Base-by-base conservation (phyloP, 2,797 vertebrate species). In the Podarcis siculus region DNA sequence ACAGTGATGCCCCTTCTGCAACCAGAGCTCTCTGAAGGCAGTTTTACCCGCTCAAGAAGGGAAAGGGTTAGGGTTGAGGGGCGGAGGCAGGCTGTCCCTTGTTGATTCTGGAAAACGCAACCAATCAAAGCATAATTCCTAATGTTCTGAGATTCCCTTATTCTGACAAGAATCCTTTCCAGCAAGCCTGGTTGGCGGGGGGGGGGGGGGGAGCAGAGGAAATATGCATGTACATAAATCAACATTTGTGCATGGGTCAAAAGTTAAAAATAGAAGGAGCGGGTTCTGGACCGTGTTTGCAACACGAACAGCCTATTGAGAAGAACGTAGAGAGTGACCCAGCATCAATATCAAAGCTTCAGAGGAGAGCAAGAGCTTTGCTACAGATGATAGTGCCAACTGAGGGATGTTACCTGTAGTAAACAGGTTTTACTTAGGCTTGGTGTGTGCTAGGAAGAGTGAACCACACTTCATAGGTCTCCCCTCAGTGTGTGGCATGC, bases 11-110 rank as follows among this genome's bases (percentile, higher is more conserved):
- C 76, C 89, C 37, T 89, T 78, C 35, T 67, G 58, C 71, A 88
- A 73, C 15, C 82, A 86, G 69, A 87, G 3, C 42, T 49, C n/a
- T 89, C 39, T 49, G 77, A 23, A 82, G 76, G 84, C 92, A 92
- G 13, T 5, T 76, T 87, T 75, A 80, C 39, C n/a, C 21, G 2
- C 6, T 15, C 30, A 37, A 35, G 75, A 3, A 9, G 32, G 27
- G 76, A 81, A 75, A 85, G 25, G 35, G 71, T n/a, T 73, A 32
- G 21, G 23, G 45, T 61, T 23, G 35, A n/a, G 69, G 7, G n/a
- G 55, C 30, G n/a, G 55, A 72, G 69, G 19, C 42, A n/a, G 3
- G 78, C 39, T 42, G 85, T 66, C 92, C 82, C 32, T 55, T 49
- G 58, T 72, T 91, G 0, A 10, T 83, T 75, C 78, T 0, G 32